A percentile compares a stretch with the other conserved stretches of the same genome.
phyloP scores from a whole-genome alignment of 1,140 invertebrate species.

The Drosophila athabasca region DNA sequence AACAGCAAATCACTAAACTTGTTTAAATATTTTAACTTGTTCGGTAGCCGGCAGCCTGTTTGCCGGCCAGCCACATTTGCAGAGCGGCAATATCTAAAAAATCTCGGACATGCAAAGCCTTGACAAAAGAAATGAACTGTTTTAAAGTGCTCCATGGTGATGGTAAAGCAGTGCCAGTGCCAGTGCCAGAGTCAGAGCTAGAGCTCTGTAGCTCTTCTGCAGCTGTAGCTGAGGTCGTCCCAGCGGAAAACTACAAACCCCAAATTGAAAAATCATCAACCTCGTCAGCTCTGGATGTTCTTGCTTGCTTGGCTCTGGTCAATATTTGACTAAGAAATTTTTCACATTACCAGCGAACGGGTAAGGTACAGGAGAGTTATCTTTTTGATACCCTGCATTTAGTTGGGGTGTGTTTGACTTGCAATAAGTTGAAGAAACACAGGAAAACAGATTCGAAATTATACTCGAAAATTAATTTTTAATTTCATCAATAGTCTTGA shows the following conservation, averaged over 20 bases:
- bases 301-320: slow-evolving; percentile 52
- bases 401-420: background rate
- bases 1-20: slow-evolving; percentile 82
- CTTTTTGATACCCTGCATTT: slow-evolving; percentile 19
- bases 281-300: slow-evolving; percentile 65
- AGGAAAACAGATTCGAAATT: too few relatives aligned
- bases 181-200: too few relatives aligned
- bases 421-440: accelerated
- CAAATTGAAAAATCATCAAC: slow-evolving; percentile 82
- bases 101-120: slow-evolving; percentile 52
- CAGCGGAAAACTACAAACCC: slow-evolving; percentile 81
- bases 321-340: slow-evolving; percentile 82
- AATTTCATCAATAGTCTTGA: too few relatives aligned
- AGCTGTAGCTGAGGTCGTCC: slow-evolving; percentile 15
- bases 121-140: slow-evolving; percentile 82
- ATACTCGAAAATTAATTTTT: too few relatives aligned
- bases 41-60: slow-evolving; percentile 50
- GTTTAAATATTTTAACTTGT: slow-evolving; percentile 76
- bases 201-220: background rate
- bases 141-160: slow-evolving; percentile 70
- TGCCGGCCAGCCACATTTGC: slow-evolving; percentile 66
- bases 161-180: background rate
- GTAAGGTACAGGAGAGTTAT: slow-evolving; percentile 45
- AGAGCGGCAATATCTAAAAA: slow-evolving; percentile 73
- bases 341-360: slow-evolving; percentile 76